Conservation (phyloP, 2,888 invertebrate species). For the Campoletis raptor region DNA sequence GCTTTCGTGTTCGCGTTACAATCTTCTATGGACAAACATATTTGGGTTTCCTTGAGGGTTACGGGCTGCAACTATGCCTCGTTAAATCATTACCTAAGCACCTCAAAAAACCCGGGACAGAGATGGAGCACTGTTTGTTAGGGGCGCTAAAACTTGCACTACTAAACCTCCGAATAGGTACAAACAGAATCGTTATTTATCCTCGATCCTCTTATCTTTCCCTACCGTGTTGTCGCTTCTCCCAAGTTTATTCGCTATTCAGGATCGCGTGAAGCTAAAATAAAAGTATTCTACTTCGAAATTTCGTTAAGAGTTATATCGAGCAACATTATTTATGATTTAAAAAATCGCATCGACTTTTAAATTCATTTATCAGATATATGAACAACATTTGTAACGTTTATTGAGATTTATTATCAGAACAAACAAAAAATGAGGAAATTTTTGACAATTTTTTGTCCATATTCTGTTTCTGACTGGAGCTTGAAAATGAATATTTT, state of each 20-base stretch:
- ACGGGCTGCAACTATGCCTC: constrained; percentile 60
- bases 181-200: constrained; percentile 62
- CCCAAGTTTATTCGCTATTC: background rate
- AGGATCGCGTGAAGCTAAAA: background rate
- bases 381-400: too few species aligned
- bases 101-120: constrained; percentile 40
- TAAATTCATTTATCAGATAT: too few species aligned
- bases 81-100: constrained; percentile 64
- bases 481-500: background rate
- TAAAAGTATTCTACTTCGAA: background rate
- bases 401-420: background rate
- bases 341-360: too few species aligned
- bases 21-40: constrained; percentile 65
- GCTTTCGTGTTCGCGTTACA: constrained; percentile 46
- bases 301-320: background rate
- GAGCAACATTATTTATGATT: background rate
- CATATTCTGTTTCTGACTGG: background rate
- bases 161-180: constrained; percentile 27
- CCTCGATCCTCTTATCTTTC: constrained; percentile 61
- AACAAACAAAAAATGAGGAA: background rate
- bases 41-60: constrained; percentile 54
- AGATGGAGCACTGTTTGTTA: constrained; percentile 54
- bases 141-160: constrained; percentile 45
- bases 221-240: constrained; percentile 27
- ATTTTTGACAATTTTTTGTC: background rate